Conservation (phyloP, 1,140 invertebrate species). For the Paraescarpia echinospica region DNA sequence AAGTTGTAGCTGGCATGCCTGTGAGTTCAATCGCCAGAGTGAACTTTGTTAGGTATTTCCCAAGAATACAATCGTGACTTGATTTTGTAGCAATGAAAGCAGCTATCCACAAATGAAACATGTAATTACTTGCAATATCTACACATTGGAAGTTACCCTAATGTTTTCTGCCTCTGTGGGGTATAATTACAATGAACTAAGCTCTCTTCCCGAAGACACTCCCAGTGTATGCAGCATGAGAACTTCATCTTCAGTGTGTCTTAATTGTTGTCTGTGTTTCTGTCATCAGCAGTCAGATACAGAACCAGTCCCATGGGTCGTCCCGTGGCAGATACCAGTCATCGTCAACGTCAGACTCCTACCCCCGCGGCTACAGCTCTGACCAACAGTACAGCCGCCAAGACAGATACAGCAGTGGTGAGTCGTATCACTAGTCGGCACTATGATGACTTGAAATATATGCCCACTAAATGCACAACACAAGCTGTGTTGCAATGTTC, state of each 20-base stretch:
- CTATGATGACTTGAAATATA: too few relatives aligned
- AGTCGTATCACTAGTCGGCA: not conserved
- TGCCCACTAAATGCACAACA: not conserved
- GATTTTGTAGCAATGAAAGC: not conserved
- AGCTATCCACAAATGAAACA: not conserved
- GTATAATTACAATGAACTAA: too few relatives aligned
- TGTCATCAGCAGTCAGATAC: not conserved
- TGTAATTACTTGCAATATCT: not conserved
- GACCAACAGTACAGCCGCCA: not conserved
- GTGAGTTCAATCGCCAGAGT: not conserved
- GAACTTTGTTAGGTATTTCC: not conserved
- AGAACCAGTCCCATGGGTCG: not conserved
- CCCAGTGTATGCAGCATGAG: not conserved
- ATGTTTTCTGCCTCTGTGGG: too few relatives aligned
- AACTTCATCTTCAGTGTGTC: not conserved
- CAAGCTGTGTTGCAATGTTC: not conserved
- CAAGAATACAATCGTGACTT: not conserved
- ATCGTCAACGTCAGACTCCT: not conserved
- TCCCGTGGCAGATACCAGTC: not conserved
- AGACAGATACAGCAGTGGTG: not conserved
- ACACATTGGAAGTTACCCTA: too few relatives aligned
- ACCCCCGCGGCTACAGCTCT: not conserved
- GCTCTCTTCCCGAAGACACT: not conserved
- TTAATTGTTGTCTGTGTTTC: not conserved
- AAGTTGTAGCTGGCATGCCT: not conserved